Percentiles rank a stretch among this genome's conserved stretches.
Conservation (phyloP, 2,888 invertebrate species). For the Tiliacea aurago region DNA sequence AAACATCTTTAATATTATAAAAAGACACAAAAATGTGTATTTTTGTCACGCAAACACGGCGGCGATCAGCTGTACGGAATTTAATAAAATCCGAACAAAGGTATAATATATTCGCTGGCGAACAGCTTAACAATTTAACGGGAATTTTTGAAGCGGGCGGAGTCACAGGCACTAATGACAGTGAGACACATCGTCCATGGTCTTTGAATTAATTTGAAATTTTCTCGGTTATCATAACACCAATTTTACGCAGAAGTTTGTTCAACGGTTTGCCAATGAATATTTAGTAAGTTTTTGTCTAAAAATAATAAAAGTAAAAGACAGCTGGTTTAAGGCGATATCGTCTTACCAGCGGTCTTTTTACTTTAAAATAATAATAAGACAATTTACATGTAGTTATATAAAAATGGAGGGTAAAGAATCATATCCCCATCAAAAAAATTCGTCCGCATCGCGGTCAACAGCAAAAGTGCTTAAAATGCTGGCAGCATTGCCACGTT, state of each 20-base stretch:
- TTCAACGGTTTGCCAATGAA: slow-evolving; percentile 20
- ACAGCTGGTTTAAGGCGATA: no score
- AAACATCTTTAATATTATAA: background rate
- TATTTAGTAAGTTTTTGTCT: slow-evolving; percentile 9
- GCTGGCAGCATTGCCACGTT: no score
- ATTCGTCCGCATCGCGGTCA: no score
- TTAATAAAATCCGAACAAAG: background rate
- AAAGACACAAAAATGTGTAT: background rate
- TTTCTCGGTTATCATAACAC: slow-evolving; percentile 11
- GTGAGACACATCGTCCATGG: slow-evolving; percentile 10
- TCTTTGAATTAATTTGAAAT: slow-evolving; percentile 24
- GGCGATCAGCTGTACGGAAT: background rate
- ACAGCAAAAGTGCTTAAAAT: no score
- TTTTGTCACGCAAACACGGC: background rate
- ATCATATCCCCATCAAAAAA: no score
- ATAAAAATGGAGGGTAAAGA: no score
- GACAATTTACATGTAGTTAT: no score
- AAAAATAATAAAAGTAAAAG: background rate
- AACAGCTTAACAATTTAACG: slow-evolving; percentile 30
- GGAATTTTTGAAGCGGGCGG: background rate
- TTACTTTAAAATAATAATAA: no score
- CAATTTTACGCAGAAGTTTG: slow-evolving; percentile 17
- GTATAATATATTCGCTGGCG: background rate
- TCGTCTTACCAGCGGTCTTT: no score
- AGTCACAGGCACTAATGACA: background rate